These are phyloP conservation scores for Clarias pachynema DNA, from an alignment of 2,797 vertebrate genomes.

Conservation along the genomic window DNA sequence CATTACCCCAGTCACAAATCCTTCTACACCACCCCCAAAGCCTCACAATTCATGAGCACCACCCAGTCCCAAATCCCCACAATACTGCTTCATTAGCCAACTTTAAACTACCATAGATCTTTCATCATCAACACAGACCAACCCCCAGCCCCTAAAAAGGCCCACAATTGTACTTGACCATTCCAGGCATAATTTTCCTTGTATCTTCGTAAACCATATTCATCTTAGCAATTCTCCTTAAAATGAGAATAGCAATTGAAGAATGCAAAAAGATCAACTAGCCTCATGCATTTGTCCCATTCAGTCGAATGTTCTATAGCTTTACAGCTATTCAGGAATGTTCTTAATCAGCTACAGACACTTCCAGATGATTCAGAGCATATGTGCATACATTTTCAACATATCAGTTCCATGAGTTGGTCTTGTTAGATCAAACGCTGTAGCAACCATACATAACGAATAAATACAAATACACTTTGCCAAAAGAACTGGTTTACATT, in stretches of 20 bases:
- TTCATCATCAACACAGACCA: background rate
- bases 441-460: background rate
- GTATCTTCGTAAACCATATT: background rate
- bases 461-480: background rate
- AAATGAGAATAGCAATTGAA: background rate
- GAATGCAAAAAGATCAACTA: background rate
- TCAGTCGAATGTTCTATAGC: background rate
- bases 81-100: slow-evolving; percentile 12
- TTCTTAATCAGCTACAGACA: background rate
- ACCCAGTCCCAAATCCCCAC: background rate
- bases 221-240: background rate
- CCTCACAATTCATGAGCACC: slow-evolving; percentile 8
- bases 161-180: background rate
- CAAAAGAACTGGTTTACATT: background rate
- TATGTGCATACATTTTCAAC: background rate
- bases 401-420: background rate
- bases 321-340: background rate
- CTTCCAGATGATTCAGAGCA: background rate
- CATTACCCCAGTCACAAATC: background rate
- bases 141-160: background rate
- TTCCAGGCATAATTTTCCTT: background rate
- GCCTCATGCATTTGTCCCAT: background rate
- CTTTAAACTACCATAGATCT: background rate
- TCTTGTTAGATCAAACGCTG: background rate
- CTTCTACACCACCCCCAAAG: background rate